Percentiles rank a stretch among this genome's conserved stretches.
Conservation (phyloP, 2,797 vertebrate genomes). For the Lateolabrax maculatus region DNA sequence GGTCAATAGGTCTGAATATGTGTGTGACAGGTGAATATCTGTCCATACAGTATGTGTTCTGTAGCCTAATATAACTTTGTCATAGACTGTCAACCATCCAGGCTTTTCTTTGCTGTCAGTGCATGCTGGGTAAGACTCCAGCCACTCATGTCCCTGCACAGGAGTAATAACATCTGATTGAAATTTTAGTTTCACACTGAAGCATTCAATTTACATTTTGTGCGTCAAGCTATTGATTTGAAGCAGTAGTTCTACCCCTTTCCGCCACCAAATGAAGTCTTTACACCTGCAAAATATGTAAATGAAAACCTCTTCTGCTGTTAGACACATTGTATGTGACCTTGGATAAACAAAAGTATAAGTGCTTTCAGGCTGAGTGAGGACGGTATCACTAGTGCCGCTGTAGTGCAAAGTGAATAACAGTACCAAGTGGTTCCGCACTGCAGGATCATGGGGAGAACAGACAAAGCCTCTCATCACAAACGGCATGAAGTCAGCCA, state of each 20-base stretch:
- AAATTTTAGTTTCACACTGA: neutral
- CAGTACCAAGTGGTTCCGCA: neutral
- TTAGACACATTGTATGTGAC: neutral
- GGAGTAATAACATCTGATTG: neutral
- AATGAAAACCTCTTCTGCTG: neutral
- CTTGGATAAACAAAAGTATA: neutral
- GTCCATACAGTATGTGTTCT: no score
- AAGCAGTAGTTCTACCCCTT: neutral
- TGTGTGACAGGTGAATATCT: no score
- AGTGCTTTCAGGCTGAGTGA: conserved; percentile 13
- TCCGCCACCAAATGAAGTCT: neutral
- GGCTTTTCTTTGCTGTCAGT: neutral
- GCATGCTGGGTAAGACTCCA: neutral
- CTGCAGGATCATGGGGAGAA: conserved; percentile 2
- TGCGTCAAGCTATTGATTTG: neutral
- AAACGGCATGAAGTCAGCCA: conserved; percentile 28
- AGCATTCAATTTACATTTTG: neutral
- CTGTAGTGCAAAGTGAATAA: neutral
- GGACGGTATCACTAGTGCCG: neutral
- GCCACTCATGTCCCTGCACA: neutral
- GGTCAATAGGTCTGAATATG: no score
- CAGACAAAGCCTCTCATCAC: conserved; percentile 17
- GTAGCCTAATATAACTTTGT: no score
- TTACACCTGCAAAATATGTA: neutral
- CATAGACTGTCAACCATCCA: neutral